Evolutionary conservation across 2,113 vertebrate species (phyloP).

Genomic region (Aythya baeri): DNA sequence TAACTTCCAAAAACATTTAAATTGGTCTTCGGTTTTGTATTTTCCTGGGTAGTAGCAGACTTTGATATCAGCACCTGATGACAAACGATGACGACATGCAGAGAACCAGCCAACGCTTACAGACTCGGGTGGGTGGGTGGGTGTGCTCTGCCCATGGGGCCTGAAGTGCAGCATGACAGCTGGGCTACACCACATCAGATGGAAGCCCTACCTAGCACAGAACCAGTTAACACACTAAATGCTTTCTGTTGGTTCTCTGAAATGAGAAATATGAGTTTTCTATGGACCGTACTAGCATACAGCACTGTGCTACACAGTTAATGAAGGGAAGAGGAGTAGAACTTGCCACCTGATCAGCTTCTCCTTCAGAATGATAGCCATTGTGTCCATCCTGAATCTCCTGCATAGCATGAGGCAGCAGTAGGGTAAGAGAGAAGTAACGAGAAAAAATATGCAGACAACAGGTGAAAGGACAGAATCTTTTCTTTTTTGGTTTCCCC

Average conservation of each 20-base stretch:
- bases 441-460: conserved; percentile 81
- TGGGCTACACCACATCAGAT: background rate
- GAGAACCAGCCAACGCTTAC: background rate
- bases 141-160: background rate
- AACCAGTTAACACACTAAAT: background rate
- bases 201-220: background rate
- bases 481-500: background rate
- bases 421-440: conserved; percentile 75
- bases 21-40: background rate
- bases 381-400: conserved; percentile 88
- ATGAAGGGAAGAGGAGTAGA: conserved; percentile 73
- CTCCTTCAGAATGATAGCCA: conserved; percentile 87
- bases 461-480: conserved; percentile 81
- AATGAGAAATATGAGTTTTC: background rate
- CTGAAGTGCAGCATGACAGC: background rate
- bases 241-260: background rate
- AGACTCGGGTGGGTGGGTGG: background rate
- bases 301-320: conserved; percentile 63
- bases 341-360: conserved; percentile 94
- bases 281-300: conserved; percentile 46
- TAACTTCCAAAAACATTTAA: background rate
- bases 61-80: background rate
- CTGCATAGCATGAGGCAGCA: conserved; percentile 84
- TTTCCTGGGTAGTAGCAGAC: background rate
- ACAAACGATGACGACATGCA: background rate